Evolutionary conservation across 1,140 invertebrate species (phyloP).

Genomic region (Dufourea novaeangliae): DNA sequence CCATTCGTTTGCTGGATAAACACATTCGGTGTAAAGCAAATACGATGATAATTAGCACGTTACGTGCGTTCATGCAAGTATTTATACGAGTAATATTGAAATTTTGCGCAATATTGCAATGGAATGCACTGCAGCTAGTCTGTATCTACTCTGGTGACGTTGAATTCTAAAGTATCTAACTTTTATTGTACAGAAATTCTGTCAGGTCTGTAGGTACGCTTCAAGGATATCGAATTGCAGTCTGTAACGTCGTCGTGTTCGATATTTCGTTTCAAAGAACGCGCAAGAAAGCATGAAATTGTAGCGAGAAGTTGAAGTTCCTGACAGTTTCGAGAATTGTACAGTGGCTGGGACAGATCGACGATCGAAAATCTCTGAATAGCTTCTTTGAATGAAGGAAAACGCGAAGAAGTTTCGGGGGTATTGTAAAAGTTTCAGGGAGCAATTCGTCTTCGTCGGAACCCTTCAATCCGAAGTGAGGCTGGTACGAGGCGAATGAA

Average conservation of each 20-base stretch:
- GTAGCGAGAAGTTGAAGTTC: neutral
- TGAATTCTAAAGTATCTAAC: no score
- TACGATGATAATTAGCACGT: neutral
- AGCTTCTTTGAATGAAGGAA: neutral
- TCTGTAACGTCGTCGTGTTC: no score
- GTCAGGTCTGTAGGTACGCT: no score
- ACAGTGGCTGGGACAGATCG: neutral
- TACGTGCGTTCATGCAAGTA: neutral
- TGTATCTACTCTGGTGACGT: no score
- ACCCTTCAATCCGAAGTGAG: neutral
- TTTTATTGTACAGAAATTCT: no score
- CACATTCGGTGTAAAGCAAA: neutral
- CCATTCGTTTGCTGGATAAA: neutral
- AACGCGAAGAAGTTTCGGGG: neutral
- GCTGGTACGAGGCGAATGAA: no score
- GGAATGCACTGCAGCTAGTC: neutral
- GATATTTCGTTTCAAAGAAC: no score
- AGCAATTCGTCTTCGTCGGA: neutral
- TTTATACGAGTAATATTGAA: neutral
- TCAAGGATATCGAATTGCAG: no score
- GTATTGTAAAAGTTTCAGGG: neutral
- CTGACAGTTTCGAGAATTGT: neutral
- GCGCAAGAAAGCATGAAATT: neutral
- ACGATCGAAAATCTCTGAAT: neutral
- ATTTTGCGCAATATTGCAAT: neutral